Base-by-base conservation (phyloP, 2,797 vertebrate species). In the Zenarchopterus dispar region DNA sequence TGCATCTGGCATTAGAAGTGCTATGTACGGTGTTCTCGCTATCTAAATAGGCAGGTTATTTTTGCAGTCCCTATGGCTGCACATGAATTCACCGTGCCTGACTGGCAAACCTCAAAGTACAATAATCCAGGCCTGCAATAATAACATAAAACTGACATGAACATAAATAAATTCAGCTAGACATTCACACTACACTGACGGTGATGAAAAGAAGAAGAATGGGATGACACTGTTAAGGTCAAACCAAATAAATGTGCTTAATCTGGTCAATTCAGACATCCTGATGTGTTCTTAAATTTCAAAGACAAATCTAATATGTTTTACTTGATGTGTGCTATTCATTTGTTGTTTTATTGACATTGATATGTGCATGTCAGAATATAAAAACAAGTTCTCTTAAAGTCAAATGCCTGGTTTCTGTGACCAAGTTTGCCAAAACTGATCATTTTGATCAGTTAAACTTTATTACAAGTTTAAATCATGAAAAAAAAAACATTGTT, bases 331-430 rank as follows among this genome's bases (percentile, higher is more conserved):
- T 58, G 23, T 56, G 21, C 31, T 67, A 3, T 70, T 26, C 26
- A 13, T 36, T 36, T 36, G 33, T 21, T 24, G 18, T 67, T 31
- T 66, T 4, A 41, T 22, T 43, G 5, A 42, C 3, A 2, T 28
- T 18, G 33, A 64, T 47, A 56, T 61, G 52, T 77, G 60, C 62
- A 75, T 52, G 57, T 59, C 39, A 51, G 39, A 44, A 49, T 26
- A 56, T 49, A 2, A 18, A 44, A 72, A 53, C 11, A 72, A 69
- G 11, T 24, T n/a, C 3, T 18, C 23, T 24, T 22, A 5, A 73
- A 41, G 47, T 9, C 17, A 3, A 36, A 36, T 9, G 17, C 54
- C 18, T 69, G 61, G 45, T 63, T 54, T 65, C 51, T 70, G 44
- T 62, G n/a, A 47, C 18, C 1, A 45, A 9, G 8, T 64, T 63